Base-by-base conservation (phyloP, 1,140 invertebrate genomes). In the Gryon sp. region DNA sequence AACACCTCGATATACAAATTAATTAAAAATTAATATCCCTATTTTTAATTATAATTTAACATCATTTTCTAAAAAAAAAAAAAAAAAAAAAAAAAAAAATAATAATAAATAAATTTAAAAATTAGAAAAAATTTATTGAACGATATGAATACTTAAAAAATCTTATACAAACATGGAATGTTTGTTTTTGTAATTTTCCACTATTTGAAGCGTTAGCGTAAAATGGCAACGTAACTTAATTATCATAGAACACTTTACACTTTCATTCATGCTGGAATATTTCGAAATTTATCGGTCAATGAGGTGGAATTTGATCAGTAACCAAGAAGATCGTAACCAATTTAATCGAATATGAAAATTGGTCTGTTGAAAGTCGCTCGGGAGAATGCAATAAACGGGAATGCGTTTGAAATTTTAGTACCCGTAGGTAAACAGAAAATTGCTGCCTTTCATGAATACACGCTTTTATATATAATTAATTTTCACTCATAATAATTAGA, bases 281-380 rank as follows among this genome's bases (percentile, higher is more conserved):
- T 34, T 34, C 32, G 11, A 34, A 34, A 34, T 34, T 34, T n/a
- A 11, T 12, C 11, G 11, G 9, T n/a, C 4, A 34, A 34, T 12
- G 11, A 12, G 14, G 11, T 12, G 32, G 9, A 34, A 34, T 34
- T 34, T 34, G 32, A 34, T 34, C 32, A 9, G 32, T 34, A n/a
- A 12, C 26, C 22, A 48, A 48, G 22, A 34, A 12, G n/a, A 34
- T 34, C 32, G 32, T 4, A 12, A 5, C 45, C 52, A 40, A n/a
- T 46, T 62, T 38, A 68, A 68, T 68, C 30, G 20, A 55, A 57
- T 55, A 68, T 57, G 50, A 68, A 55, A 53, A 68, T 57, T 57
- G 63, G 32, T 34, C 15, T 30, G 41, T 57, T 57, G 63, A 68
- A 68, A 68, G 63, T 57, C 30, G 52, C 50, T 32, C n/a, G 46